A percentile compares a stretch with the other conserved stretches of the same genome.
These are phyloP conservation scores for Clarias batrachus DNA, from an alignment of 2,113 vertebrate species.

Conservation along the genomic window DNA sequence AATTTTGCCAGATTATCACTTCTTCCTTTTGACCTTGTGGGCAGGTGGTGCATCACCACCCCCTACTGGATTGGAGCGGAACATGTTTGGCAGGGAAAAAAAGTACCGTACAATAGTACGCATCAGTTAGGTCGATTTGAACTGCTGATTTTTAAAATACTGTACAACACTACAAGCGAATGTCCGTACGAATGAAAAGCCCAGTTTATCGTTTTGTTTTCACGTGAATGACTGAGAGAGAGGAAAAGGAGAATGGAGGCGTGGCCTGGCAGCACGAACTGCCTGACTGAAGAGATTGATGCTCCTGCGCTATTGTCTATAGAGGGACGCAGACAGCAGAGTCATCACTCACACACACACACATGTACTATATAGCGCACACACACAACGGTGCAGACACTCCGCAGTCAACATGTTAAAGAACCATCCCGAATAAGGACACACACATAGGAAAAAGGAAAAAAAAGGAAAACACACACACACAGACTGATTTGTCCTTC, in stretches of 20 bases:
- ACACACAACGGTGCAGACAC: conserved; percentile 41
- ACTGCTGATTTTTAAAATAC: not conserved
- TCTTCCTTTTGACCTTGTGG: too few species aligned
- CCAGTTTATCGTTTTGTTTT: not conserved
- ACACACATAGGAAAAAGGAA: too few species aligned
- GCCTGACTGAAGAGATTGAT: conserved; percentile 61
- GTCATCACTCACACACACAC: conserved; percentile 66
- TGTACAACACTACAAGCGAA: too few species aligned
- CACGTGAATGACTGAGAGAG: conserved; percentile 45
- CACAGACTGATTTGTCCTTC: conserved; percentile 3
- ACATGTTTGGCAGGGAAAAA: too few species aligned
- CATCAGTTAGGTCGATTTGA: too few species aligned
- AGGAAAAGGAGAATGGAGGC: conserved; percentile 48
- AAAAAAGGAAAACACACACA: too few species aligned
- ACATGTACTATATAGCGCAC: conserved; percentile 56
- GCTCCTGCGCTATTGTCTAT: conserved; percentile 96
- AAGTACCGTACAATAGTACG: too few species aligned
- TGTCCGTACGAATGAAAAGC: not conserved
- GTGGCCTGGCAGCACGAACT: conserved; percentile 63
- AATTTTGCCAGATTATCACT: too few species aligned
- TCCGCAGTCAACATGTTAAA: conserved; percentile 46
- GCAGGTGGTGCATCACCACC: too few species aligned
- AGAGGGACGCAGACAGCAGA: conserved; percentile 85
- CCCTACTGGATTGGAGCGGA: too few species aligned
- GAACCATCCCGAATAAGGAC: not conserved